A percentile compares a stretch with the other conserved stretches of the same genome.
These are phyloP conservation scores for Halcyon leucocephala DNA, from an alignment of 2,797 vertebrate genomes.

Conservation along the genomic window DNA sequence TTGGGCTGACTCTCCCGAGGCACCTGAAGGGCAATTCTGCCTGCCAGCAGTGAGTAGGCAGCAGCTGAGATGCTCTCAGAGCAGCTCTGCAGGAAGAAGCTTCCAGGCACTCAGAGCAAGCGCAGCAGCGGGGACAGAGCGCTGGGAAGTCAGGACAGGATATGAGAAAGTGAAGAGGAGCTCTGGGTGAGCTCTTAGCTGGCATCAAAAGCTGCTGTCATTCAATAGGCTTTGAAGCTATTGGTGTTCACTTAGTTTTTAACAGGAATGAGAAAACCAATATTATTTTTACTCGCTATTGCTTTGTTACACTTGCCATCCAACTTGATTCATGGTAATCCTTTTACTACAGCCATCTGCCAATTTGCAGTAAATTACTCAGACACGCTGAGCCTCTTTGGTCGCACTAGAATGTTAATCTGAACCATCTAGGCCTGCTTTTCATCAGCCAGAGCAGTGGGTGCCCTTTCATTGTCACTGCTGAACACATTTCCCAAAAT, in stretches of 20 bases:
- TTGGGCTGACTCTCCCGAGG: background rate
- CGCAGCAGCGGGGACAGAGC: background rate
- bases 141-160: background rate
- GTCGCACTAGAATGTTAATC: background rate
- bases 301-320: slow-evolving; percentile 26
- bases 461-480: background rate
- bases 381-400: background rate
- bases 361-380: slow-evolving; percentile 11
- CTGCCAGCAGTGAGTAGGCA: background rate
- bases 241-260: background rate
- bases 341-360: slow-evolving; percentile 25
- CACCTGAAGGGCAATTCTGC: background rate
- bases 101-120: background rate
- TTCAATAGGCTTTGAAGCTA: background rate
- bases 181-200: background rate
- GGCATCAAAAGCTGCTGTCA: background rate
- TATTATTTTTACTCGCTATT: background rate
- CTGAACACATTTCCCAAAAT: background rate
- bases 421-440: background rate
- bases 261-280: background rate
- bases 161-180: background rate
- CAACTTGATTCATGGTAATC: slow-evolving; percentile 10
- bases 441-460: background rate
- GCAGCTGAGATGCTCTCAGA: background rate
- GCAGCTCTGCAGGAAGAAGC: rapidly evolving